Base-by-base conservation (phyloP, 2,888 invertebrate species). In the Dryocosmus kuriphilus region DNA sequence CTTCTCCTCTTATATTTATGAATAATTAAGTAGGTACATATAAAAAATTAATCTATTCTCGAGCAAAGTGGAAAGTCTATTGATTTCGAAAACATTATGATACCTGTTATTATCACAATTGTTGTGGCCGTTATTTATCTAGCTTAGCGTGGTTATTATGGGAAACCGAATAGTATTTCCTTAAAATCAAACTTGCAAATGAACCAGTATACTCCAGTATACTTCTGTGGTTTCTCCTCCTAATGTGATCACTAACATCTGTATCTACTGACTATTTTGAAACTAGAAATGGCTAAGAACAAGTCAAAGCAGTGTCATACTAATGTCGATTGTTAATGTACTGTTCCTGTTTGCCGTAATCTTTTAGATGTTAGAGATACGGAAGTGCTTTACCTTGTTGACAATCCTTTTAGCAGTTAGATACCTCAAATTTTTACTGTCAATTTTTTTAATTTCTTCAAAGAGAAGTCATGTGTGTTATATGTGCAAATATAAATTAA, bases 81-180 rank as follows among this genome's bases (percentile, higher is more conserved):
- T 27, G 24, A 27, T 60, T 11, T 60, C 16, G 27, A 27, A 27
- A 60, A 27, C 6, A 60, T 27, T 60, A 11, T 60, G 24, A 22
- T 60, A 27, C 60, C 27, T 60, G 27, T 60, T 60, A 60, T 60
- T 60, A 60, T 27, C 27, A 16, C 27, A 60, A 60, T 60, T 60
- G 14, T 60, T 27, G 60, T 7, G 14, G 24, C 60, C 27, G 27
- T 60, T 60, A 60, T 60, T 60, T 60, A 60, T 60, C 27, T 60
- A 24, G 27, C 60, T 16, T 60, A 60, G 14, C 14, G 27, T 27
- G 60, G 27, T 9, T 55, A 22, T 55, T 11, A 22, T 22, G 11
- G 55, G 51, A 55, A 11, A 22, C 55, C 7, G 11, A 55, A 55
- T 55, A 9, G 55, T 22, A 55, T 55, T 22, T 55, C 22, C 22